These are phyloP conservation scores for Notolepis coatsorum DNA, from an alignment of 2,797 vertebrate genomes.

Conservation along the genomic window DNA sequence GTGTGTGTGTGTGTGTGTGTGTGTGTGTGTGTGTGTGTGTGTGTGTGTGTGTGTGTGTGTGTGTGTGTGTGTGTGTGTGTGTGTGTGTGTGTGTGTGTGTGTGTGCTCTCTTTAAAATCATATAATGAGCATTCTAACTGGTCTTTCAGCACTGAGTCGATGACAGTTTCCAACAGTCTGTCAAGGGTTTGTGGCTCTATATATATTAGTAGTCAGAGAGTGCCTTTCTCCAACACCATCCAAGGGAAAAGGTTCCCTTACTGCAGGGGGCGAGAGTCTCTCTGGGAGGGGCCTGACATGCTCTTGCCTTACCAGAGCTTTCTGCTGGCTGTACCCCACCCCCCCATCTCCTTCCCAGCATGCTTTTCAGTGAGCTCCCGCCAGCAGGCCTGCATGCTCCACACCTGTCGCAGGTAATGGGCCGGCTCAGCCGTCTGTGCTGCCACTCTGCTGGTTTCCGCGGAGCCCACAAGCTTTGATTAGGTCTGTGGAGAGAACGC, in stretches of 20 bases:
- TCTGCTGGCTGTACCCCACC: neutral
- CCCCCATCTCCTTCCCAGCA: constrained; percentile 6
- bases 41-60: no score
- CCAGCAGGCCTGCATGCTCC: constrained; percentile 19
- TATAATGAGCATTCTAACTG: no score
- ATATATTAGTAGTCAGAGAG: neutral
- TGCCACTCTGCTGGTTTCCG: constrained; percentile 22
- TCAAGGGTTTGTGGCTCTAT: neutral
- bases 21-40: no score
- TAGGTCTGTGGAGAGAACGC: constrained; percentile 30
- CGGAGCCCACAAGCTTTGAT: constrained; percentile 43
- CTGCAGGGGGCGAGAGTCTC: neutral
- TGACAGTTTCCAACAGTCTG: neutral
- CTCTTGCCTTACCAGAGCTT: neutral
- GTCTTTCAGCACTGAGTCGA: neutral
- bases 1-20: no score
- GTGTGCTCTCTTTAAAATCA: no score
- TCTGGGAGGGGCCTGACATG: constrained; percentile 2
- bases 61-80: no score
- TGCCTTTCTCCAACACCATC: neutral
- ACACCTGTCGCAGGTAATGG: constrained; percentile 45
- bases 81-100: no score
- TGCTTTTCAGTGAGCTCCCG: constrained; percentile 28
- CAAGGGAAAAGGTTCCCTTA: neutral
- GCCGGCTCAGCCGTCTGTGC: constrained; percentile 36